Percentiles rank a stretch among this genome's conserved stretches.
phyloP scores from a whole-genome alignment of 2,797 vertebrate genomes.

The Naso thynnoides region DNA sequence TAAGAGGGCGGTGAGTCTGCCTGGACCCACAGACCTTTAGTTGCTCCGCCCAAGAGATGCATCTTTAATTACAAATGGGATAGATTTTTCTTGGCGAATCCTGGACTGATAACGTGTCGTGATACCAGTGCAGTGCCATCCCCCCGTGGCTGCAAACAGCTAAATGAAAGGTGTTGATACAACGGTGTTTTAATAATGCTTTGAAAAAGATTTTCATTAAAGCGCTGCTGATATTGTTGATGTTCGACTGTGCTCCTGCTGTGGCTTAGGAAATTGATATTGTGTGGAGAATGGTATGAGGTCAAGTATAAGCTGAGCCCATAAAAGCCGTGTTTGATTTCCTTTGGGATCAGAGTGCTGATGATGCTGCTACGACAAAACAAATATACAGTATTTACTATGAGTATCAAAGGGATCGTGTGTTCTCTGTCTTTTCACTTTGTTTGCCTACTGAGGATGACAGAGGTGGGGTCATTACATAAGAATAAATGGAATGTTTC shows the following conservation, averaged over 20 bases:
- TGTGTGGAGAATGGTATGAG: conserved; percentile 29
- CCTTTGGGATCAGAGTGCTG: conserved; percentile 49
- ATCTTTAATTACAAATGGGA: conserved; percentile 40
- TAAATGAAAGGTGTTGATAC: conserved; percentile 61
- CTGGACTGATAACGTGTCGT: conserved; percentile 31
- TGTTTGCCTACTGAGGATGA: conserved; percentile 14
- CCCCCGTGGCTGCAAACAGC: conserved; percentile 16
- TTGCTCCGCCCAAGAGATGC: conserved; percentile 36
- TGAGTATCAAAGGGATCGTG: conserved; percentile 21
- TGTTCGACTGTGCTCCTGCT: conserved; percentile 21
- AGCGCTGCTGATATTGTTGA: conserved; percentile 48
- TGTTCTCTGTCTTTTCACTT: conserved; percentile 10
- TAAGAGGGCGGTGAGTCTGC: conserved; percentile 35
- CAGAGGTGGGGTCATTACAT: not conserved
- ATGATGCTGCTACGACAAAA: conserved; percentile 47
- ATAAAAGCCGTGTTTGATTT: conserved; percentile 68
- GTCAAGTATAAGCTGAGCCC: conserved; percentile 22
- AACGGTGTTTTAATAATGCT: conserved; percentile 63
- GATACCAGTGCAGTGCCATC: conserved; percentile 8
- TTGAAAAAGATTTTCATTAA: conserved; percentile 65
- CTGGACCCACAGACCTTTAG: conserved; percentile 22
- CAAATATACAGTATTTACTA: conserved; percentile 42
- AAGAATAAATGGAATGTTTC: not conserved
- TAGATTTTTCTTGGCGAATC: conserved; percentile 33
- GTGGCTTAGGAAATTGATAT: conserved; percentile 48